Evolutionary conservation across 2,113 vertebrate genomes (phyloP).

Genomic region (Phalacrocorax aristotelis): DNA sequence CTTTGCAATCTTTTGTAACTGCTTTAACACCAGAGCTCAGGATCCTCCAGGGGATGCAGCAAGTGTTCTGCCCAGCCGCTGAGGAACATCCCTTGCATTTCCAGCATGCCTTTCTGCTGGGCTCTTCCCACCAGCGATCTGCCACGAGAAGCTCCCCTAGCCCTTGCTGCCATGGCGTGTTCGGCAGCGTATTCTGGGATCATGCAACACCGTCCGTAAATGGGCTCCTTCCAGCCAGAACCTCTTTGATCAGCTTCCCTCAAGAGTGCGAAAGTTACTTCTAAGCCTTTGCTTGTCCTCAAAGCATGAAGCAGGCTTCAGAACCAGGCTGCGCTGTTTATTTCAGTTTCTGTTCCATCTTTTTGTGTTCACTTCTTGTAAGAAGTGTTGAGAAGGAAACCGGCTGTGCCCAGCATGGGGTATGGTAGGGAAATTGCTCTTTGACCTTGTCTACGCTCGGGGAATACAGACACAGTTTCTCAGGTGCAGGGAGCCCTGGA

Average conservation of each 20-base stretch:
- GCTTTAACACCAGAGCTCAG: background rate
- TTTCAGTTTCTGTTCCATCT: background rate
- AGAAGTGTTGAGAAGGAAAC: background rate
- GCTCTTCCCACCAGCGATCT: background rate
- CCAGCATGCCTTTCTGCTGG: background rate
- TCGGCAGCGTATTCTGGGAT: background rate
- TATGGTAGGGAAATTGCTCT: background rate
- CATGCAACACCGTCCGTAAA: accelerated
- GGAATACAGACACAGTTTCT: background rate
- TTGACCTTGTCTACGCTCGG: accelerated
- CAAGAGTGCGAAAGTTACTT: background rate
- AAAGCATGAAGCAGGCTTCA: background rate
- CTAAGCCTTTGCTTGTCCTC: background rate
- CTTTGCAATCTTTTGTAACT: background rate
- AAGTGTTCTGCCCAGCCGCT: accelerated
- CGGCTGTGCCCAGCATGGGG: background rate
- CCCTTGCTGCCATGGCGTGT: background rate
- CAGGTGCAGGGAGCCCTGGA: background rate
- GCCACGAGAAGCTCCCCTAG: background rate
- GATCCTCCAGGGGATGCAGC: background rate
- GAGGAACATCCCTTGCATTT: background rate
- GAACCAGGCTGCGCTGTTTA: background rate
- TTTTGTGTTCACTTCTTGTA: background rate
- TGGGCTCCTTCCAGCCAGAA: background rate
- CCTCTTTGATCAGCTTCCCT: background rate